Evolutionary conservation across 2,113 vertebrate species (phyloP).

Genomic region (Serinus canaria): DNA sequence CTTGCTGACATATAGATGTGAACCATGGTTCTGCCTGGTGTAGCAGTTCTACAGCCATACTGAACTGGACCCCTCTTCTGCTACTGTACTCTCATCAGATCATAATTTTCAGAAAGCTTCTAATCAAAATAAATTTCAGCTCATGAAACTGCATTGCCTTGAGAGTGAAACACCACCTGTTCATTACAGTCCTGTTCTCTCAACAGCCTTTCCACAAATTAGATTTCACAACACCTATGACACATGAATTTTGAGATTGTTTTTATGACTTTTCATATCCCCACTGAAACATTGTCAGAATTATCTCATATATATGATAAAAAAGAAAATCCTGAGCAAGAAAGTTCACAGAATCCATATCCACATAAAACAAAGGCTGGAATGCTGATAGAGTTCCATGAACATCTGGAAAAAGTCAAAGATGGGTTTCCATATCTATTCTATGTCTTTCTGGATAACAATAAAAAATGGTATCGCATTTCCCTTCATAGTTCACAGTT

Average conservation of each 20-base stretch:
- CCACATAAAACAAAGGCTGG: conserved; percentile 28
- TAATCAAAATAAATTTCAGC: neutral
- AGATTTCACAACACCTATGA: neutral
- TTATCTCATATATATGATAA: neutral
- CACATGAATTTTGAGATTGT: neutral
- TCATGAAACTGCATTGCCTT: neutral
- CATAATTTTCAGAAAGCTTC: neutral
- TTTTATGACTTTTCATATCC: neutral
- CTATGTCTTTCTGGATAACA: conserved; percentile 24
- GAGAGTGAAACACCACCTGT: neutral
- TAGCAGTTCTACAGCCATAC: neutral
- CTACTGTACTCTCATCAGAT: neutral
- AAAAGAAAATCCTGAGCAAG: neutral
- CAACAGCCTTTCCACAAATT: neutral
- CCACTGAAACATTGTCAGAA: neutral
- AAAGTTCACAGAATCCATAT: neutral
- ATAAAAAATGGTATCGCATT: conserved; percentile 13
- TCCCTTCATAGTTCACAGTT: conserved; percentile 12
- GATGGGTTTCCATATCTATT: conserved; percentile 38
- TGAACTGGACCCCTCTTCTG: neutral
- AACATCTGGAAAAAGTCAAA: conserved; percentile 56
- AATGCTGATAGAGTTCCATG: neutral
- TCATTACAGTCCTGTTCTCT: neutral
- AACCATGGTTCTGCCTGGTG: neutral
- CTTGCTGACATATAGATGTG: neutral